phyloP scores from a whole-genome alignment of 2,888 invertebrate genomes.

The Drosophila macrospina region DNA sequence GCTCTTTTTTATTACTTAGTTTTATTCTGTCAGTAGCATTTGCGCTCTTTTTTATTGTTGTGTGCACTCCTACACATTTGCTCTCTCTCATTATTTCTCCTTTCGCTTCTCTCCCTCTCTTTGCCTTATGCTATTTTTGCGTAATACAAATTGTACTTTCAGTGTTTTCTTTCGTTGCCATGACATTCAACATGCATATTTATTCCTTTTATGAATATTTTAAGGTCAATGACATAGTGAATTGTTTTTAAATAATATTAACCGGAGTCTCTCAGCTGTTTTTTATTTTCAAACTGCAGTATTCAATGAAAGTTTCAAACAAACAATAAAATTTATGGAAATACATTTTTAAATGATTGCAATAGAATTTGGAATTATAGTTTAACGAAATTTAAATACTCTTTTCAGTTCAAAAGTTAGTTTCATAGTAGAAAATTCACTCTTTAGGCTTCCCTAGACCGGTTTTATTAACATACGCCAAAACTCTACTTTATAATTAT shows the following conservation, averaged over 20 bases:
- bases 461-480: conserved; percentile 30
- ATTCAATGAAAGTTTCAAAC: conserved; percentile 10
- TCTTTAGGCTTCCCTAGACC: conserved; percentile 62
- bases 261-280: neutral
- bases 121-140: conserved; percentile 29
- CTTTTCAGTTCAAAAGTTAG: neutral
- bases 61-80: conserved; percentile 3
- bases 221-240: conserved; percentile 16
- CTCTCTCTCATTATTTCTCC: conserved; percentile 9
- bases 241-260: neutral
- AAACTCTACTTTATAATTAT: conserved; percentile 41
- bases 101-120: conserved; percentile 21
- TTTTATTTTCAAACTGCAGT: conserved; percentile 5
- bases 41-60: conserved; percentile 11
- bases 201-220: neutral
- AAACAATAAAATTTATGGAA: conserved; percentile 14
- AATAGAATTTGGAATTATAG: neutral
- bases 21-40: conserved; percentile 42
- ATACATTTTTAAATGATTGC: neutral
- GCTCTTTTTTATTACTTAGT: conserved; percentile 25
- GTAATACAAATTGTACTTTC: conserved; percentile 41
- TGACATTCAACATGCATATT: conserved; percentile 41
- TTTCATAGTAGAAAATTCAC: conserved; percentile 20
- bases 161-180: conserved; percentile 24
- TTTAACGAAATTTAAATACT: neutral